These are phyloP conservation scores for Phalacrocorax pelagicus DNA, from an alignment of 2,113 vertebrate genomes.

Conservation along the genomic window DNA sequence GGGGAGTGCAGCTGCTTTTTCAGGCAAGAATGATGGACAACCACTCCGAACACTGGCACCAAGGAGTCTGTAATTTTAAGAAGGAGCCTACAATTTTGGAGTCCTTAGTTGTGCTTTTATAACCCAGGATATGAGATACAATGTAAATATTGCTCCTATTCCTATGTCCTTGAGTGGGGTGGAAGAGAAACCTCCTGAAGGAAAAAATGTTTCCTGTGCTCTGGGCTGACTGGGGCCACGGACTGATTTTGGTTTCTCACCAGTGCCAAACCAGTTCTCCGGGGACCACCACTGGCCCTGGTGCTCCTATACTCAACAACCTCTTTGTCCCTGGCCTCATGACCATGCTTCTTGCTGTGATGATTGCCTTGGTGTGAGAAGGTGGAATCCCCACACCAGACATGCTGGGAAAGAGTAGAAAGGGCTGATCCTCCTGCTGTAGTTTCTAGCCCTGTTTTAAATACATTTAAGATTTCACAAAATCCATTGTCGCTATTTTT, in stretches of 20 bases:
- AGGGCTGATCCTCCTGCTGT: background rate
- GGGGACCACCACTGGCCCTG: background rate
- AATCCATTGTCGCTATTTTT: background rate
- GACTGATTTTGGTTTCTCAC: background rate
- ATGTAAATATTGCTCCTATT: background rate
- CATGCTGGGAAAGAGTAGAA: background rate
- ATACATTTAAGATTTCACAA: background rate
- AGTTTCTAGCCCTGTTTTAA: background rate
- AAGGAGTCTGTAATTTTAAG: background rate
- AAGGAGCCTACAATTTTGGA: background rate
- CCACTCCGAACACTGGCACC: background rate
- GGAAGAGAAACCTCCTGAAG: background rate
- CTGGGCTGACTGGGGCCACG: background rate
- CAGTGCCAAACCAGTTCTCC: background rate
- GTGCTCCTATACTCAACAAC: background rate
- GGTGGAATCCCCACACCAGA: background rate
- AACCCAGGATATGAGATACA: background rate
- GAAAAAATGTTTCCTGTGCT: background rate
- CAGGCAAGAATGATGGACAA: background rate
- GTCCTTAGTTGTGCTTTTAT: background rate
- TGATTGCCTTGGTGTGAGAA: background rate
- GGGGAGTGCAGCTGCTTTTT: accelerated
- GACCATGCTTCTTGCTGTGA: background rate
- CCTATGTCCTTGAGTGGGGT: background rate
- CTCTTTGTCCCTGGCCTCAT: background rate